phyloP scores from a whole-genome alignment of 2,888 invertebrate species.

The Apomyelois bistriatella region DNA sequence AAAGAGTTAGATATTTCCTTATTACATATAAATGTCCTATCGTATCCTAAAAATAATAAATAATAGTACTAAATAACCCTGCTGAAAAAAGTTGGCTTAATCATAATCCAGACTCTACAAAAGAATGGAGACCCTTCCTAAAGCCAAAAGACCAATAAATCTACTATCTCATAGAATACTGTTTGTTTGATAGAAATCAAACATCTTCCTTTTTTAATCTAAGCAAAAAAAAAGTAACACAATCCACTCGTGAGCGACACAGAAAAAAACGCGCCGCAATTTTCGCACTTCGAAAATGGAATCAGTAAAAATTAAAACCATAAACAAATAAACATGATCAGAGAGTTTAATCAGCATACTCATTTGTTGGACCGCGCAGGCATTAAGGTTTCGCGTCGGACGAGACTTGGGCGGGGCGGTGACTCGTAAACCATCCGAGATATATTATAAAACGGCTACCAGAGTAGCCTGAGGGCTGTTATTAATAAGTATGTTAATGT shows the following conservation, averaged over 20 bases:
- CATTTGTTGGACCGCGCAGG: conserved; percentile 58
- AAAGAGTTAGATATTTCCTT: neutral
- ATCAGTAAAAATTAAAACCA: conserved; percentile 21
- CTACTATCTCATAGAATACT: too few species aligned
- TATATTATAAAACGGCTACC: conserved; percentile 68
- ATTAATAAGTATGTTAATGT: conserved; percentile 75
- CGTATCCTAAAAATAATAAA: too few species aligned
- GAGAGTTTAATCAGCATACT: conserved; percentile 61
- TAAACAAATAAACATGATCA: conserved; percentile 47
- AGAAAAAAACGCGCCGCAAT: neutral
- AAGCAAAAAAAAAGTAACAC: too few species aligned
- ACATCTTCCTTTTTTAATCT: too few species aligned
- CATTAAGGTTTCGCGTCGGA: conserved; percentile 43
- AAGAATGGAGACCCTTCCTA: too few species aligned
- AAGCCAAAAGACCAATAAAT: too few species aligned
- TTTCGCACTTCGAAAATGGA: conserved; percentile 13
- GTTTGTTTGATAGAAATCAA: too few species aligned
- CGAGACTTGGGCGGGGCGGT: conserved; percentile 56
- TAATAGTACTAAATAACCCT: too few species aligned
- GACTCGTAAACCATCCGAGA: conserved; percentile 64
- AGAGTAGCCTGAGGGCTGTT: conserved; percentile 65
- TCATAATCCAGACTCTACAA: too few species aligned
- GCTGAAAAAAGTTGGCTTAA: too few species aligned
- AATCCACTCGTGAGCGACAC: neutral
- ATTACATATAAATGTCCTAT: neutral